Conservation (phyloP, 1,140 invertebrate species). For the Drosophila sp. region DNA sequence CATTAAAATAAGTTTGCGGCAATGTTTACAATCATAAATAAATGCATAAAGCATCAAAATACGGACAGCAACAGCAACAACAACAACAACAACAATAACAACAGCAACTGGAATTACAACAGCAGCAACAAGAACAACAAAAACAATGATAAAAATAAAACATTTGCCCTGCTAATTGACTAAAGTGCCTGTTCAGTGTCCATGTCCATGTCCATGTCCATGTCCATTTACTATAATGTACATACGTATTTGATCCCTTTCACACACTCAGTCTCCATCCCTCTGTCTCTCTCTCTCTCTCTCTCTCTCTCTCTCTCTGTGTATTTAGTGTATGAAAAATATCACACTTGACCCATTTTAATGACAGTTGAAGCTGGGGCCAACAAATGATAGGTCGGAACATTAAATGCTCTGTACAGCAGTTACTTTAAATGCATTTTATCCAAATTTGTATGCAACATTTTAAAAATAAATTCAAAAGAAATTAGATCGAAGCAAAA, state of each 20-base stretch:
- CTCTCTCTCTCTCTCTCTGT: conserved; percentile 8
- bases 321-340: conserved; percentile 49
- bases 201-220: conserved; percentile 28
- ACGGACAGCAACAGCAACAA: neutral
- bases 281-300: neutral
- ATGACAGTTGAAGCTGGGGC: conserved; percentile 47
- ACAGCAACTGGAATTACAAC: conserved; percentile 18
- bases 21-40: conserved; percentile 53
- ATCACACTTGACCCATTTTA: conserved; percentile 67
- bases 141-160: conserved; percentile 46
- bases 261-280: neutral
- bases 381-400: conserved; percentile 39
- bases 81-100: neutral
- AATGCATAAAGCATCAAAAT: conserved; percentile 46
- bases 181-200: conserved; percentile 62
- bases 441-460: neutral
- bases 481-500: too few relatives aligned
- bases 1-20: conserved; percentile 44
- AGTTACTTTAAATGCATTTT: neutral
- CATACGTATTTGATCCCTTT: neutral
- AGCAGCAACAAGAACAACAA: conserved; percentile 28
- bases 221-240: conserved; percentile 18
- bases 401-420: conserved; percentile 22
- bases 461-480: neutral
- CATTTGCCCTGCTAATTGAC: conserved; percentile 75